Percentiles rank a stretch among this genome's conserved stretches.
phyloP scores from a whole-genome alignment of 2,113 vertebrate species.

The Sapajus apella region DNA sequence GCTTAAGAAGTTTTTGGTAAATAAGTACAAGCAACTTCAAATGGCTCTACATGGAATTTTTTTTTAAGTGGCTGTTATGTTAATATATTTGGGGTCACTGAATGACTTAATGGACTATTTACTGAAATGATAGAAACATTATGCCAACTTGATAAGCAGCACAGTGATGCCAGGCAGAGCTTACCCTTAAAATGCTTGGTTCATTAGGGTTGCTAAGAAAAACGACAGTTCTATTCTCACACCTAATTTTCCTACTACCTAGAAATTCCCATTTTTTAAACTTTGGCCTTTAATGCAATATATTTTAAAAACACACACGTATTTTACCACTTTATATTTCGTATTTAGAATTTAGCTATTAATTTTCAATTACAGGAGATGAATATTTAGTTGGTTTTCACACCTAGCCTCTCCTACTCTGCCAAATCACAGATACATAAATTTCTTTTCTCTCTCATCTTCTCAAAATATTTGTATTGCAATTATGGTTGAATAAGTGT shows the following conservation, averaged over 20 bases:
- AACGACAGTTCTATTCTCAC: background rate
- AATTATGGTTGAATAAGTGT: background rate
- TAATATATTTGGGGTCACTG: background rate
- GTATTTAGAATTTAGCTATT: background rate
- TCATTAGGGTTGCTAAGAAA: background rate
- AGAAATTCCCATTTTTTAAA: background rate
- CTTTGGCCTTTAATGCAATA: background rate
- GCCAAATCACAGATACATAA: background rate
- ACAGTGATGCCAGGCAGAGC: background rate
- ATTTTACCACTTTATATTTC: background rate
- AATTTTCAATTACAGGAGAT: background rate
- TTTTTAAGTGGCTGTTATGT: background rate
- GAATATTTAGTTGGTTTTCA: background rate
- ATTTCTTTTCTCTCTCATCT: background rate
- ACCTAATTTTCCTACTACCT: background rate
- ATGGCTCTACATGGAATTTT: background rate
- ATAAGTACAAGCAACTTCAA: background rate
- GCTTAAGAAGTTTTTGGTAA: background rate
- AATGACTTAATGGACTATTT: background rate
- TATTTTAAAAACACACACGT: background rate
- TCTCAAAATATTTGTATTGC: background rate
- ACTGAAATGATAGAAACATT: background rate
- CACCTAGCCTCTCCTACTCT: background rate
- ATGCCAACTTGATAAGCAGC: background rate
- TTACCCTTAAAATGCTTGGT: background rate